Evolutionary conservation across 2,888 invertebrate genomes (phyloP), one percentile per base, ranked within the genome.

Genomic region (Hetaerina titia): DNA sequence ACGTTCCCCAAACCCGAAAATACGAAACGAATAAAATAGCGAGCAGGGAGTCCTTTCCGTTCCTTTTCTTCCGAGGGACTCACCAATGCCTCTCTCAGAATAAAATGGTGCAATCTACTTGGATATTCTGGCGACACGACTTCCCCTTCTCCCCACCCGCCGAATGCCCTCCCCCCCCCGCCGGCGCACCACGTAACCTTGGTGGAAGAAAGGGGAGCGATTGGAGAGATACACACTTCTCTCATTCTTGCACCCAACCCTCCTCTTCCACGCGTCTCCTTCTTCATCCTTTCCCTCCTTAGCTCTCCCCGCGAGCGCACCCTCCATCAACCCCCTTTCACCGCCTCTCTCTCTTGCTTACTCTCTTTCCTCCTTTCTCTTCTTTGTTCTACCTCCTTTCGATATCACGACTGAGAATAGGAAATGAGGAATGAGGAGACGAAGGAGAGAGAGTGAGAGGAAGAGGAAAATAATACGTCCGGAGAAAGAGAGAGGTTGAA

Each of bases 31-130:
- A 81, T 31, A 31, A 81, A 81, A 81, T 81, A 81, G 25, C 81
- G 11, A 11, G 31, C 13, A 60, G 60, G 31, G 31, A 81, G 31
- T 81, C 81, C 31, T 81, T 31, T n/a, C 69, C 69, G 19, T n/a
- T 69, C 81, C 31, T 31, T 81, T 81, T 81, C 81, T 81, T 81
- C 81, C 25, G 81, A 81, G 81, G 22, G 45, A 11, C 31, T 81
- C 81, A 81, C 9, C 81, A 31, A 81, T 81, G 31, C 31, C 81
- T 81, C 69, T 17, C 81, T 31, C 81, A 2, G 81, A 81, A 81
- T 81, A 81, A 81, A 31, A 81, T 31, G 81, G 81, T 81, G 81
- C 81, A 81, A 81, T 81, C 81, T 31, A 81, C 81, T 81, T 81
- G 81, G 81, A 81, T 81, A 81, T 81, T 81, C 81, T 31, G 81